Base-by-base conservation (phyloP, 1,140 invertebrate species). In the Meloidogyne floridensis region DNA sequence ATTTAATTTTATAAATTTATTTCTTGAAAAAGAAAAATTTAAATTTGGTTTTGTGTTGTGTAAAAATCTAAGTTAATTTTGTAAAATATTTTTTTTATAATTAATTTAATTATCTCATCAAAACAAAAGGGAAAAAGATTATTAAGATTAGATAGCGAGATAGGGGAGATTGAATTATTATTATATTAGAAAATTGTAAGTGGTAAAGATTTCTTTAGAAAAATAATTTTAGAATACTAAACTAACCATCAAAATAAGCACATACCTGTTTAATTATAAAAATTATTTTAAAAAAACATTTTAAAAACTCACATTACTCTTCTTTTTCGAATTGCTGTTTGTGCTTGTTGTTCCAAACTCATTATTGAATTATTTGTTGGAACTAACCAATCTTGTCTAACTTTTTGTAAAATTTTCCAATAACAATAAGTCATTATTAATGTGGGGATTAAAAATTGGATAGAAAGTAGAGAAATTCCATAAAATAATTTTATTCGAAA, bases 361-460 rank as follows among this genome's bases (percentile, higher is more conserved):
- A 89, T 73, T 84, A 88, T 89, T 0, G 88, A 89, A 65, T 47
- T 81, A 75, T 53, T 79, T 18, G 77, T 72, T 20, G 77, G 77
- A 7, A 89, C 89, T 18, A 89, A 84, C 88, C 88, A 89, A 75
- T 89, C 88, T 54, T 88, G 86, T 2, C 88, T 85, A 15, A 86
- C 87, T 87, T 89, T 89, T 80, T 89, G 88, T n/a, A 89, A 81
- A 43, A 89, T 89, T 79, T 90, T 90, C 89, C 87, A 90, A 81
- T 89, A 89, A 73, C 89, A 89, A 74, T 90, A 90, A 8, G 87
- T 79, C 85, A 89, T 89, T 18, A 89, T 89, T 4, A 83, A 56
- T 3, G 82, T 86, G 5, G 88, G 88, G 56, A 90, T 83, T 8
- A 90, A 70, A 74, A 86, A 88, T 82, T 90, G 89, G 56, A 90